Evolutionary conservation across 2,888 invertebrate species (phyloP).

Genomic region (Asteroscopus sphinx): DNA sequence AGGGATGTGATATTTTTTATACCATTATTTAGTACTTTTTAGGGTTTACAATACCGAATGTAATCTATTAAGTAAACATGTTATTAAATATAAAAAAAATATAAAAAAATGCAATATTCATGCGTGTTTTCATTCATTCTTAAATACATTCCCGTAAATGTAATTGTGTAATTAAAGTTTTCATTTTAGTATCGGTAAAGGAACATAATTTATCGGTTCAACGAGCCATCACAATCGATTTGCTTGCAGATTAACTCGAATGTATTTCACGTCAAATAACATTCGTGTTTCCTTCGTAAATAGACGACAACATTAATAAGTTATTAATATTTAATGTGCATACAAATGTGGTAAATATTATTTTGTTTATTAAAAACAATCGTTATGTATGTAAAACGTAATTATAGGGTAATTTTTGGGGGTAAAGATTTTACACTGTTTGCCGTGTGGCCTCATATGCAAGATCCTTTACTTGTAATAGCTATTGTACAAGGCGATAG

Average conservation of each 20-base stretch:
- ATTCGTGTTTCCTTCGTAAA: slow-evolving; percentile 22
- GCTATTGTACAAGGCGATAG: no score
- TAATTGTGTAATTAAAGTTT: slow-evolving; percentile 1
- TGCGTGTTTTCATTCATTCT: neutral
- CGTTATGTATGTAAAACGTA: no score
- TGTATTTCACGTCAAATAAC: slow-evolving; percentile 11
- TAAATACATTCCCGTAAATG: neutral
- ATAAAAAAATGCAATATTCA: no score
- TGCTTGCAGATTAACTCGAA: slow-evolving; percentile 6
- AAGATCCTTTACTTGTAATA: no score
- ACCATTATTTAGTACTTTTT: slow-evolving; percentile 9
- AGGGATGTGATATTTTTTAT: slow-evolving; percentile 36
- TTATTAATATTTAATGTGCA: no score
- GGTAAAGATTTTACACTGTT: no score
- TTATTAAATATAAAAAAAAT: neutral
- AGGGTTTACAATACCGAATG: slow-evolving; percentile 15
- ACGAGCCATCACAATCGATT: slow-evolving; percentile 30
- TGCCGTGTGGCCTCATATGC: no score
- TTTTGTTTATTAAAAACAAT: no score
- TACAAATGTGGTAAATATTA: no score
- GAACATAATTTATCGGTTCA: slow-evolving; percentile 35
- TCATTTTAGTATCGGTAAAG: slow-evolving; percentile 2
- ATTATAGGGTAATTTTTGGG: no score
- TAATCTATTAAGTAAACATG: neutral
- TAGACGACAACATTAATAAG: slow-evolving; percentile 21